phyloP scores from a whole-genome alignment of 2,797 vertebrate genomes.

The Galagoides demidoff region DNA sequence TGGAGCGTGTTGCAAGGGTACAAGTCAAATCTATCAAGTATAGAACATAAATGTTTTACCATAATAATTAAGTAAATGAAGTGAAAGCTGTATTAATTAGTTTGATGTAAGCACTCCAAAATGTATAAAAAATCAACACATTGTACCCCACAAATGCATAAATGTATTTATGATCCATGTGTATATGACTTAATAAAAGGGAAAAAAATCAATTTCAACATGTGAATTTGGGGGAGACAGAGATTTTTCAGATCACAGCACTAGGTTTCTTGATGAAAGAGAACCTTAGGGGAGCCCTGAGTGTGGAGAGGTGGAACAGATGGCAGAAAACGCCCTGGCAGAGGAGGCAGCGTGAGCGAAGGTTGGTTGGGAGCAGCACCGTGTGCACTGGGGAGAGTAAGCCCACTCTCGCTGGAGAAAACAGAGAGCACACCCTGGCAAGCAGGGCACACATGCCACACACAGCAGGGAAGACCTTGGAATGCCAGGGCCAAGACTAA shows the following conservation, averaged over 20 bases:
- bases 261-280: background rate
- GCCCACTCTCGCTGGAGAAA: background rate
- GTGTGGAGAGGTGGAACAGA: background rate
- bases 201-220: background rate
- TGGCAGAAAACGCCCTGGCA: too few relatives aligned
- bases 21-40: too few relatives aligned
- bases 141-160: too few relatives aligned
- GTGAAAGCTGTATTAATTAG: too few relatives aligned
- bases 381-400: background rate
- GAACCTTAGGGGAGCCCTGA: background rate
- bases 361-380: background rate
- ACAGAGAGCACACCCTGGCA: fast-evolving
- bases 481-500: background rate
- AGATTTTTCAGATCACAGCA: background rate
- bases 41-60: too few relatives aligned
- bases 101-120: too few relatives aligned
- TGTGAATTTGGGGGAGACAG: background rate
- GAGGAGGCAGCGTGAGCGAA: background rate
- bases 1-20: too few relatives aligned
- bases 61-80: too few relatives aligned
- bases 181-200: too few relatives aligned
- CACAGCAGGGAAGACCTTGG: too few relatives aligned
- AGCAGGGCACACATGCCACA: fast-evolving
- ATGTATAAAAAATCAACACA: too few relatives aligned
- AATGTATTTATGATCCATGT: too few relatives aligned